A percentile compares a stretch with the other conserved stretches of the same genome.
Conservation (phyloP, 2,797 vertebrate species). For the Antennarius maculatus region DNA sequence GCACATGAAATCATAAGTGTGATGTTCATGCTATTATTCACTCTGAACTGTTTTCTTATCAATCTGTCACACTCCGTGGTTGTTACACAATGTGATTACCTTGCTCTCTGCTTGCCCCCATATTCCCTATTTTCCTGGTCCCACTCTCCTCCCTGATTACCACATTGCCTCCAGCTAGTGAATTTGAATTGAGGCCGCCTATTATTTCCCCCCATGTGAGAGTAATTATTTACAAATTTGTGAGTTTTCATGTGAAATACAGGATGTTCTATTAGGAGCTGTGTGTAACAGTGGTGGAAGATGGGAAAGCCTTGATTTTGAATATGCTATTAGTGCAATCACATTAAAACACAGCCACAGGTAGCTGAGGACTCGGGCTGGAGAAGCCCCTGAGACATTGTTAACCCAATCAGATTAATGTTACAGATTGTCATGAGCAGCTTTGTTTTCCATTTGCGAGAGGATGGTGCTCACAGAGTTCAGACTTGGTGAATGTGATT, state of each 20-base stretch:
- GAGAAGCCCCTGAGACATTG: conserved; percentile 67
- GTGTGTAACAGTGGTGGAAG: conserved; percentile 68
- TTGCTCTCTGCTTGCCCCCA: conserved; percentile 53
- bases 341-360: conserved; percentile 77
- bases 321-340: conserved; percentile 79
- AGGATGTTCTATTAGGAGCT: conserved; percentile 79
- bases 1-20: conserved; percentile 71
- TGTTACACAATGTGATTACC: conserved; percentile 76
- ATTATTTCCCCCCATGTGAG: conserved; percentile 83
- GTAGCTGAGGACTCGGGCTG: conserved; percentile 63
- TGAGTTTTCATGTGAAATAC: conserved; percentile 80
- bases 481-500: conserved; percentile 71
- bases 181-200: conserved; percentile 81
- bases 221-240: conserved; percentile 86
- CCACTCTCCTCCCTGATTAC: conserved; percentile 78
- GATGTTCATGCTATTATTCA: conserved; percentile 78
- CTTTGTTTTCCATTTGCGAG: conserved; percentile 73
- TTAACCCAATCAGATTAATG: conserved; percentile 82
- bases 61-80: conserved; percentile 74
- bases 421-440: conserved; percentile 78
- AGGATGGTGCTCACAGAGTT: conserved; percentile 38
- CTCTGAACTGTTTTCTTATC: conserved; percentile 72
- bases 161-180: conserved; percentile 78
- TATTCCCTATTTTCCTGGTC: conserved; percentile 59
- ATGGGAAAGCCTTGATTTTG: conserved; percentile 75